Conservation (phyloP, 2,797 vertebrate species). For the Cyclura pinguis region DNA sequence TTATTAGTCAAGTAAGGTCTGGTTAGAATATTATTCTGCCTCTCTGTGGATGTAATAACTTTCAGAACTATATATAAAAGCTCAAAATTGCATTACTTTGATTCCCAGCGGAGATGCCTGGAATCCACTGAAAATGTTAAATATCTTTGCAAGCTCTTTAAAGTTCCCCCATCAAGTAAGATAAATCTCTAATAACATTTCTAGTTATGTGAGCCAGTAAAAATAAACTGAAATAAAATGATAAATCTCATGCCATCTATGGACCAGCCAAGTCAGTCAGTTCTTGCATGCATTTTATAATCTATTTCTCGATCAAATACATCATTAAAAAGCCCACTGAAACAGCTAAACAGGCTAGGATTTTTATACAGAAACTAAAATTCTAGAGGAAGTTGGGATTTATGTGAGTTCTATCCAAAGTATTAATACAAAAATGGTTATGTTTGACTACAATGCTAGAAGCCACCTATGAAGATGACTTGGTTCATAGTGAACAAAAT, state of each 20-base stretch:
- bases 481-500: background rate
- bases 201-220: background rate
- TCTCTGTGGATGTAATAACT: background rate
- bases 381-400: background rate
- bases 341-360: background rate
- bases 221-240: background rate
- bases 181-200: background rate
- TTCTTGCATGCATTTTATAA: constrained; percentile 6
- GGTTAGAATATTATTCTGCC: constrained; percentile 3
- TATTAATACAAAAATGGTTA: background rate
- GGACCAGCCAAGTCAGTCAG: background rate
- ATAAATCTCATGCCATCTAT: background rate
- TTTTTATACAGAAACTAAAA: constrained; percentile 16
- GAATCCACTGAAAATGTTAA: background rate
- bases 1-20: constrained; percentile 12
- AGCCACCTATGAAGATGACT: constrained; percentile 23
- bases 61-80: background rate
- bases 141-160: background rate
- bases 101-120: background rate
- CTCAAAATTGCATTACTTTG: background rate
- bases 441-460: constrained; percentile 15
- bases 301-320: constrained; percentile 1
- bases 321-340: background rate
- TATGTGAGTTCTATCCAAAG: background rate
- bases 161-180: background rate